Conservation (phyloP, 2,888 invertebrate species). For the Schrankia costaestrigalis region DNA sequence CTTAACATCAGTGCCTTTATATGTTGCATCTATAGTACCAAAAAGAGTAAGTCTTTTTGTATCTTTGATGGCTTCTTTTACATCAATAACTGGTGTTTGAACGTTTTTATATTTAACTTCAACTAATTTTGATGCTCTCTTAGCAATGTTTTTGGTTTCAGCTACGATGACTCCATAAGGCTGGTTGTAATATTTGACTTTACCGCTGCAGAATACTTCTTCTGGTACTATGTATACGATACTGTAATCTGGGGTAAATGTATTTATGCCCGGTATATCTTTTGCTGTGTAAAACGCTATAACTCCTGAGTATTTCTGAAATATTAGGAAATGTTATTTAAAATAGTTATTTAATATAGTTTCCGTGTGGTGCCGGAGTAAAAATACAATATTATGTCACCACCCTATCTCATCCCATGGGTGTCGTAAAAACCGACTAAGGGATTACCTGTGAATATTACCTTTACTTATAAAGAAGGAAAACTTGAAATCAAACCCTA, state of each 20-base stretch:
- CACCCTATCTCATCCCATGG: too few relatives aligned
- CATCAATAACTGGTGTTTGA: slow-evolving; percentile 45
- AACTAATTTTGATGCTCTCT: slow-evolving; percentile 78
- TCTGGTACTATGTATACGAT: slow-evolving; percentile 43
- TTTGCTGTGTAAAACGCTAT: slow-evolving; percentile 81
- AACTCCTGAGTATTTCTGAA: slow-evolving; percentile 73
- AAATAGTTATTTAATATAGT: too few relatives aligned
- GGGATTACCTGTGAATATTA: too few relatives aligned
- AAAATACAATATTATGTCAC: too few relatives aligned
- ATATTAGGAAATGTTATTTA: too few relatives aligned
- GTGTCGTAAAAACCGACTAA: too few relatives aligned
- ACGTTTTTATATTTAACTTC: slow-evolving; percentile 72
- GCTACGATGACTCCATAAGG: slow-evolving; percentile 78
- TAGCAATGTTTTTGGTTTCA: slow-evolving; percentile 70
- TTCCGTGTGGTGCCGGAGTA: too few relatives aligned
- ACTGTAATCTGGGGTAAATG: slow-evolving; percentile 57
- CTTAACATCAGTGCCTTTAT: slow-evolving; percentile 52
- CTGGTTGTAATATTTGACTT: slow-evolving; percentile 49
- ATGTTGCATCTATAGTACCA: slow-evolving; percentile 32
- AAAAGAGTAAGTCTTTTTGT: slow-evolving; percentile 29
- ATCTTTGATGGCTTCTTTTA: slow-evolving; percentile 41
- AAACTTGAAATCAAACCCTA: too few relatives aligned
- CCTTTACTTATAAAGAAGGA: too few relatives aligned
- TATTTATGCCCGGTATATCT: slow-evolving; percentile 85
- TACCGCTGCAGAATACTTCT: slow-evolving; percentile 58